Evolutionary conservation across 2,113 vertebrate species (phyloP), one percentile per base, ranked within the genome.

Genomic region (Ictidomys tridecemlineatus): DNA sequence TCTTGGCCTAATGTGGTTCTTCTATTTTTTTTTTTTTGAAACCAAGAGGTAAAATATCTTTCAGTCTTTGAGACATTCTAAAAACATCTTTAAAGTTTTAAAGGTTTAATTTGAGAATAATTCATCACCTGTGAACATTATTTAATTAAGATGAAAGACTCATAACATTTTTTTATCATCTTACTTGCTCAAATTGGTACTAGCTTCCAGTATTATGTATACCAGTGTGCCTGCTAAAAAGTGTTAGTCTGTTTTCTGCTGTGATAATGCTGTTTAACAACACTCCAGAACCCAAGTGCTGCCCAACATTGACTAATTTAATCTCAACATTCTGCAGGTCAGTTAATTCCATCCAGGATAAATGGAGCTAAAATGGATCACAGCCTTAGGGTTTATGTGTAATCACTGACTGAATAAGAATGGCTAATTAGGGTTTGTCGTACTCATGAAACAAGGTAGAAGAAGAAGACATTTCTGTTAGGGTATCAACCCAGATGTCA

Each of bases 171-270:
- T 51, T 26, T 17, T 5, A 37, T 69, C 56, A 22, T 45, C 69
- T 63, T 86, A 32, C 8, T 26, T 73, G 11, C 5, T 45, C 3
- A 2, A 69, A 1, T 94, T 4, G 0, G 1, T 70, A 17, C 8
- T 80, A 8, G 30, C 12, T 42, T 92, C 78, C 65, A 72, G 1
- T 65, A 18, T 95, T 86, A 67, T 73, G 74, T 34, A 26, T n/a
- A 28, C 16, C 65, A n/a, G 5, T 42, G 76, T 58, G 42, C 61
- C 48, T 96, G 45, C 32, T 42, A 39, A 20, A 58, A 28, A 65
- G 0, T 32, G 24, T 77, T 65, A 48, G 7, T 39, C 42, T 28
- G 20, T 56, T 65, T 89, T 78, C 69, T 91, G 6, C 32, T 70
- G 42, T 13, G 30, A 69, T 45, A 80, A 32, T 80, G 26, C 6